Base-by-base conservation (phyloP, 2,797 vertebrate genomes). In the Chaunax sp. region DNA sequence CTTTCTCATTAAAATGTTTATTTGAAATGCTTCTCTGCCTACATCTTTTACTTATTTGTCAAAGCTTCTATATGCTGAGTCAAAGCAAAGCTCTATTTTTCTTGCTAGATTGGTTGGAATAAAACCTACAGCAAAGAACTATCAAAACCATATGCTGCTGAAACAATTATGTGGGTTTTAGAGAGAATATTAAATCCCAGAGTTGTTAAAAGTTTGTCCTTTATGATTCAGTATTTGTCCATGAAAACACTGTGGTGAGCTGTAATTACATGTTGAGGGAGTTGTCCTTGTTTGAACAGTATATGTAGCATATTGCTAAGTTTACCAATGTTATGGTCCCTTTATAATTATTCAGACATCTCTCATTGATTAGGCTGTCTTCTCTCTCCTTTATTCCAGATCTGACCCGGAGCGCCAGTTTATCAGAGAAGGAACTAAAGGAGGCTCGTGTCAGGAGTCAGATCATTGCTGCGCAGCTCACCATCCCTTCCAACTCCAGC, bases 391-490 rank as follows among this genome's bases (percentile, higher is more conserved):
- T 23, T 64, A 19, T 77, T 83, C 75, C 65, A 98, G 98, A 93
- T 60, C 80, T 97, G 64, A 94, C 93, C 73, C 92, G 95, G 73
- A 97, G 96, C n/a, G 89, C 94, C 72, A 98, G 96, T 86, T 85
- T 97, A 74, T 96, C 96, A 0, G 97, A 98, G 86, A 96, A 96
- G 80, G 97, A 98, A 77, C 89, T 98, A 59, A 98, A 95, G 77
- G 97, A 98, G 88, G 96, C 96, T 3, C 95, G 96, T 25, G 94
- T 94, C 0, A 91, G 91, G 78, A 98, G 97, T 87, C 96, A 94
- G 83, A 94, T 95, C 89, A 97, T 98, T 0, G 97, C 95, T 0
- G 94, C 96, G n/a, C 97, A 98, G 90, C 94, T 99, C 77, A 97
- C 94, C 62, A 88, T 96, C 33, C 96, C 96, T 0, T 96, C 95